phyloP scores from a whole-genome alignment of 1,140 invertebrate species.

The Heliconius hermathena region DNA sequence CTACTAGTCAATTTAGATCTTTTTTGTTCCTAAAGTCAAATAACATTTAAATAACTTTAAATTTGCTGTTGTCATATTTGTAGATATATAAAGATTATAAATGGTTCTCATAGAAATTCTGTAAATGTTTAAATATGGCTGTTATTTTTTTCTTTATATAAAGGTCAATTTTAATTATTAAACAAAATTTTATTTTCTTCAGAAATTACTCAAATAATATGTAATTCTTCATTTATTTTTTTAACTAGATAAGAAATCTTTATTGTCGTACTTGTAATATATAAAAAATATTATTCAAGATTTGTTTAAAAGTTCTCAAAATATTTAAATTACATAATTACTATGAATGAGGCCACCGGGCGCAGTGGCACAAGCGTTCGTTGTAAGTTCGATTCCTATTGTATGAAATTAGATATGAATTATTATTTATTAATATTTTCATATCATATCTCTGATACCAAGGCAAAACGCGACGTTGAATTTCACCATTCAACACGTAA shows the following conservation, averaged over 20 bases:
- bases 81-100: neutral
- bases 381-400: no score
- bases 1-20: conserved; percentile 2
- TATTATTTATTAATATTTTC: no score
- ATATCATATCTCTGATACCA: no score
- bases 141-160: neutral
- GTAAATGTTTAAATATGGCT: neutral
- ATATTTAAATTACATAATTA: neutral
- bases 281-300: neutral
- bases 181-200: neutral
- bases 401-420: no score
- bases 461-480: no score
- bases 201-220: neutral
- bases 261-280: no score
- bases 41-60: neutral
- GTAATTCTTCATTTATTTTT: no score
- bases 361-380: no score
- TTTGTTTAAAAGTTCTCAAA: conserved; percentile 6
- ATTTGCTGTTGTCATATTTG: neutral
- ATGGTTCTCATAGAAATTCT: neutral
- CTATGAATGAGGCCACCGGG: no score
- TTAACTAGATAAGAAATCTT: neutral
- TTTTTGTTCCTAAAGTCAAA: conserved; percentile 2
- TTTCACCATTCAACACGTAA: no score
- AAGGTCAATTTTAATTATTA: no score